These are phyloP conservation scores for Neostethus bicornis DNA, from an alignment of 2,797 vertebrate species.

Conservation along the genomic window DNA sequence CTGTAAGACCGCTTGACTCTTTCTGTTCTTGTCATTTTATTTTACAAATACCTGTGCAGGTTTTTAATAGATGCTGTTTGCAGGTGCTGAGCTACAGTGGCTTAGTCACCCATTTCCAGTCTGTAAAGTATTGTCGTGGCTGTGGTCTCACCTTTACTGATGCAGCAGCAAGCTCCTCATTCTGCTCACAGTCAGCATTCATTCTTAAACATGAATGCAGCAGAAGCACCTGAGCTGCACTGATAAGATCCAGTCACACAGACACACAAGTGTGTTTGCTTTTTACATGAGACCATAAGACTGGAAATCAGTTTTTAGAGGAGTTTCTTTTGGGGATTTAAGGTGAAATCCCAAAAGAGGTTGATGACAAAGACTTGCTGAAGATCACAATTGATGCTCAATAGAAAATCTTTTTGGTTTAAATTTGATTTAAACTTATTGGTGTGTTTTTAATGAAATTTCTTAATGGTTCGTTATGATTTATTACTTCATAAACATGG, in stretches of 20 bases:
- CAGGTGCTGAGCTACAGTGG: conserved; percentile 11
- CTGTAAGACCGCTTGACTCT: conserved; percentile 11
- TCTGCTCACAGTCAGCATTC: conserved; percentile 65
- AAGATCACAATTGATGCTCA: background rate
- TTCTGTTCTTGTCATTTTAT: no score
- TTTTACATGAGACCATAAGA: background rate
- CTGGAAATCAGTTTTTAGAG: background rate
- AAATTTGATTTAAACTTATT: background rate
- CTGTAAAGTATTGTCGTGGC: conserved; percentile 50
- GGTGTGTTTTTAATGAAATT: background rate
- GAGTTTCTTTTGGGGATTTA: background rate
- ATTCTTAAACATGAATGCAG: conserved; percentile 66
- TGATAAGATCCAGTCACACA: conserved; percentile 27
- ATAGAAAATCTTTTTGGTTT: no score
- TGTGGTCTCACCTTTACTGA: conserved; percentile 69
- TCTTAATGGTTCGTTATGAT: background rate
- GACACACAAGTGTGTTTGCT: background rate
- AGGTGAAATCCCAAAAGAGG: background rate
- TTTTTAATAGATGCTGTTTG: conserved; percentile 18
- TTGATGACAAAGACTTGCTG: background rate
- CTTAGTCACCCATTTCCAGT: conserved; percentile 26
- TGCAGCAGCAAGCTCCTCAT: conserved; percentile 58
- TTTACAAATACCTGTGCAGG: conserved; percentile 5
- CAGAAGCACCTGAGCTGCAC: conserved; percentile 45
- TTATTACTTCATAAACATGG: no score